Conservation (phyloP, 2,888 invertebrate genomes). For the Sarcophaga subvicina region DNA sequence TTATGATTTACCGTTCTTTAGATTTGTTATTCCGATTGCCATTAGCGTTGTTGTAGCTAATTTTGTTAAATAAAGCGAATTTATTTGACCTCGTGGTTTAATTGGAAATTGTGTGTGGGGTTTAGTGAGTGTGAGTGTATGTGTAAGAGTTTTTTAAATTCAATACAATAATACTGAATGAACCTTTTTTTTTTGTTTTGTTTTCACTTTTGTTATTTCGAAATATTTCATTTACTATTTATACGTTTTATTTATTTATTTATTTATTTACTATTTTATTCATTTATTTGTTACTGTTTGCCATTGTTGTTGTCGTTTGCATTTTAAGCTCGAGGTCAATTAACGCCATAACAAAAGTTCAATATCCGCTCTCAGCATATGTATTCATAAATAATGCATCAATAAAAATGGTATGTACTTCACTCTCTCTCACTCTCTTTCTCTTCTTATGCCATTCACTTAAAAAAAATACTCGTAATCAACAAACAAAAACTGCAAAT, state of each 20-base stretch:
- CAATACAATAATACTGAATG: no score
- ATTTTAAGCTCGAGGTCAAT: conserved; percentile 80
- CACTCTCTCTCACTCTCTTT: background rate
- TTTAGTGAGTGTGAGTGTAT: conserved; percentile 17
- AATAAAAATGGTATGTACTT: conserved; percentile 53
- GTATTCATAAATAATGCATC: conserved; percentile 63
- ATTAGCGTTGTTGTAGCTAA: background rate
- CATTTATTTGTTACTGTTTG: conserved; percentile 41
- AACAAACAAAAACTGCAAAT: conserved; percentile 38
- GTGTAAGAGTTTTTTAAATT: conserved; percentile 14
- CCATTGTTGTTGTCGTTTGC: conserved; percentile 68
- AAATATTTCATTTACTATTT: conserved; percentile 64
- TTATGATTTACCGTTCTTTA: conserved; percentile 54
- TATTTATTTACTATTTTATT: conserved; percentile 30
- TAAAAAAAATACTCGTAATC: conserved; percentile 32
- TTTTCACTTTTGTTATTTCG: conserved; percentile 29
- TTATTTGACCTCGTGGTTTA: conserved; percentile 52
- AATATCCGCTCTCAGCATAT: conserved; percentile 76
- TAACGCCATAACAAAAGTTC: conserved; percentile 78
- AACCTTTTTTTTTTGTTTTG: conserved; percentile 40
- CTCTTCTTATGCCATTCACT: background rate
- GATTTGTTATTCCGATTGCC: background rate
- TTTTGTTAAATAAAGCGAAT: conserved; percentile 7
- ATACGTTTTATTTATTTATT: conserved; percentile 36
- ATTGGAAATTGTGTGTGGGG: conserved; percentile 49